Evolutionary conservation across 2,888 invertebrate species (phyloP).

Genomic region (Amblyjoppa fuscipennis): DNA sequence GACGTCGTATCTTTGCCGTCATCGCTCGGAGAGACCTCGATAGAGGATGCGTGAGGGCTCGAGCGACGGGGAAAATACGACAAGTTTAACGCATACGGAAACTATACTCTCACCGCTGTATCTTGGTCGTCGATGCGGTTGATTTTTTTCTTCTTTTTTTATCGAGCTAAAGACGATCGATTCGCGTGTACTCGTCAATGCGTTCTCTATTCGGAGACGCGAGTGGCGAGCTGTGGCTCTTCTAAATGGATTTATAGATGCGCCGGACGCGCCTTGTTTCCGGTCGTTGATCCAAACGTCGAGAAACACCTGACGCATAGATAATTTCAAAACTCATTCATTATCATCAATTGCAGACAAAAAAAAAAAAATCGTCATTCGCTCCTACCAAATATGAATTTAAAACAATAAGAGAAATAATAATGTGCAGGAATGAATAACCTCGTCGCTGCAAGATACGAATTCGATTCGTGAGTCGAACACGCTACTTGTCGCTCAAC

Average conservation of each 20-base stretch:
- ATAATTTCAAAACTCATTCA: not conserved
- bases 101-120: not conserved
- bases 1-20: constrained; percentile 8
- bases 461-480: not conserved
- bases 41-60: not conserved
- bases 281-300: constrained; percentile 46
- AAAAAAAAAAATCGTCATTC: constrained; percentile 39
- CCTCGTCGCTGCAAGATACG: not conserved
- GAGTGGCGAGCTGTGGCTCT: constrained; percentile 12
- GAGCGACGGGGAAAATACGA: not conserved
- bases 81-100: not conserved
- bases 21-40: not conserved
- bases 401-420: not conserved
- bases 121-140: constrained; percentile 24
- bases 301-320: constrained; percentile 17
- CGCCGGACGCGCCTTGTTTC: constrained; percentile 56
- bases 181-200: constrained; percentile 17
- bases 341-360: not conserved
- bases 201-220: constrained; percentile 13
- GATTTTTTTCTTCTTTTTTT: constrained; percentile 5
- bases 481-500: not conserved
- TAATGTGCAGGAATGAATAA: constrained; percentile 34
- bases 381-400: constrained; percentile 11
- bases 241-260: constrained; percentile 60
- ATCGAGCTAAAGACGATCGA: constrained; percentile 49